Evolutionary conservation across 1,140 invertebrate species (phyloP).

Genomic region (Drosophila melanica): DNA sequence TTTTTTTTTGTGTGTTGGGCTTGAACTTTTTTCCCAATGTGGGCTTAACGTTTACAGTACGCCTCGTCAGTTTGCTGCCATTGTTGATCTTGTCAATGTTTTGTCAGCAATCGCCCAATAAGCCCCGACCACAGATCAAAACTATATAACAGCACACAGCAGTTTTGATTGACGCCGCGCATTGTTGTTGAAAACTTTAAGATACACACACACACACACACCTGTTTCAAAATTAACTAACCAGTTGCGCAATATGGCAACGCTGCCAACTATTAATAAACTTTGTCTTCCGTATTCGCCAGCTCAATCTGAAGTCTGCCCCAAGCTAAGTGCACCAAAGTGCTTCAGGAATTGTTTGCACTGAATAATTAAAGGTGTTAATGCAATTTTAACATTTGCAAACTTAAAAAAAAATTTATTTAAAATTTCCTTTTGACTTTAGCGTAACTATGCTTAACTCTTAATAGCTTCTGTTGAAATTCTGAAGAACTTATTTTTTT

Average conservation of each 20-base stretch:
- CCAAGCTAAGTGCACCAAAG: too few species aligned
- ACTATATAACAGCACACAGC: slow-evolving; percentile 6
- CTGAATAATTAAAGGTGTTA: too few species aligned
- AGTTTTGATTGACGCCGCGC: slow-evolving; percentile 43
- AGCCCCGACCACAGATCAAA: slow-evolving; percentile 25
- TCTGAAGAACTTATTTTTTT: too few species aligned
- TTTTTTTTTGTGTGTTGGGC: neutral
- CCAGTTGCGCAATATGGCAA: neutral
- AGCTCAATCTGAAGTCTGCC: too few species aligned
- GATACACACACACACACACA: slow-evolving; percentile 12
- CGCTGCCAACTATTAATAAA: neutral
- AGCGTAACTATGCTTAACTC: too few species aligned
- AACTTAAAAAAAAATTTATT: too few species aligned
- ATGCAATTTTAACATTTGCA: too few species aligned
- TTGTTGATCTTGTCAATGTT: slow-evolving; percentile 52
- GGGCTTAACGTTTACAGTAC: slow-evolving; percentile 33
- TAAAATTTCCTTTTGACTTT: too few species aligned
- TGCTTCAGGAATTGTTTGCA: too few species aligned
- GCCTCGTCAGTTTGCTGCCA: slow-evolving; percentile 41
- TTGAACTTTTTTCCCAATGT: slow-evolving; percentile 8
- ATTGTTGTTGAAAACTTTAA: slow-evolving; percentile 35
- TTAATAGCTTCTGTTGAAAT: too few species aligned
- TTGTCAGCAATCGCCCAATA: slow-evolving; percentile 48
- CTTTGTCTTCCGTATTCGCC: neutral
- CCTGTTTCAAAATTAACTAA: slow-evolving; percentile 7